These are phyloP conservation scores for Tetragonula carbonaria DNA, from an alignment of 2,888 invertebrate species.

Conservation along the genomic window DNA sequence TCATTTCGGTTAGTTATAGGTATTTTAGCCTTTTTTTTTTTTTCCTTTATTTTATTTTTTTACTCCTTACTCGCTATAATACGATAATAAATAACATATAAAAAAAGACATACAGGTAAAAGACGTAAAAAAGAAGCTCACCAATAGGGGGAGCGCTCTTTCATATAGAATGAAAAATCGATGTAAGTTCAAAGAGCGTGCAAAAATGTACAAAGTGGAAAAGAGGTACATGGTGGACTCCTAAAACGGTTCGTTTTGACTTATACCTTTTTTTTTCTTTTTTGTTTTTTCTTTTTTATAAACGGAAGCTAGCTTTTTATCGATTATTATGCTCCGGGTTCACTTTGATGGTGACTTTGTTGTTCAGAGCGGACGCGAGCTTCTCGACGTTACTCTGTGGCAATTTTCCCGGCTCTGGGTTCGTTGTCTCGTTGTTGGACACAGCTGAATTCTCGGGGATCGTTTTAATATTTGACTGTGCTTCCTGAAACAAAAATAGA, in stretches of 20 bases:
- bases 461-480: conserved; percentile 64
- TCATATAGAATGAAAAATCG: conserved; percentile 62
- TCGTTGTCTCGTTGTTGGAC: conserved; percentile 65
- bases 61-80: conserved; percentile 60
- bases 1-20: conserved; percentile 65
- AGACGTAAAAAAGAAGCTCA: conserved; percentile 65
- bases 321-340: conserved; percentile 80
- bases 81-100: conserved; percentile 73
- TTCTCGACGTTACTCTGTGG: conserved; percentile 79
- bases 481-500: conserved; percentile 66
- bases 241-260: conserved; percentile 44
- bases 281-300: not conserved
- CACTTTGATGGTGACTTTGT: conserved; percentile 83
- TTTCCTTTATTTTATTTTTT: not conserved
- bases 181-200: conserved; percentile 64
- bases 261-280: not conserved
- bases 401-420: conserved; percentile 65
- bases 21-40: conserved; percentile 47
- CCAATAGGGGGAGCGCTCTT: conserved; percentile 65
- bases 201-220: conserved; percentile 72
- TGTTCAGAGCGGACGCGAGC: conserved; percentile 78
- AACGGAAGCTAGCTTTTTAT: conserved; percentile 70
- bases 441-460: conserved; percentile 58
- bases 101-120: conserved; percentile 68
- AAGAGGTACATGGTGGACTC: conserved; percentile 63